These are phyloP conservation scores for Semaprochilodus insignis DNA, from an alignment of 2,797 vertebrate species.

Conservation along the genomic window DNA sequence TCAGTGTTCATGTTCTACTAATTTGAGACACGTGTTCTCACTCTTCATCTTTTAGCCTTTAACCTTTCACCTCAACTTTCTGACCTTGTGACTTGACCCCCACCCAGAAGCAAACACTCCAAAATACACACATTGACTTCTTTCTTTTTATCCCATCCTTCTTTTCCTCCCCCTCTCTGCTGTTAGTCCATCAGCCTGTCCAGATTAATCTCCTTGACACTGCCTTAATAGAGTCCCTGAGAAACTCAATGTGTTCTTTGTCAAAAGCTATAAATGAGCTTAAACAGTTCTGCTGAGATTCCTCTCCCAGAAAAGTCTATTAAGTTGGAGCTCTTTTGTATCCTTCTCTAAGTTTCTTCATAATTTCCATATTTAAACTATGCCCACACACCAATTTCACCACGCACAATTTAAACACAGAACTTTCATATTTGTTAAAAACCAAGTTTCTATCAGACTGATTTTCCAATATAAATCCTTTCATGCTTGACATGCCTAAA, in stretches of 20 bases:
- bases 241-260: constrained; percentile 3
- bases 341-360: background rate
- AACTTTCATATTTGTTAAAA: background rate
- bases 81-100: background rate
- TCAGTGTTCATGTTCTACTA: background rate
- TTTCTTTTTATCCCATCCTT: background rate
- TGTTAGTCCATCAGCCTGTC: constrained; percentile 2
- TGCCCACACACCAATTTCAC: background rate
- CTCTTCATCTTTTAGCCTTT: background rate
- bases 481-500: background rate
- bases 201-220: constrained; percentile 13
- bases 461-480: background rate
- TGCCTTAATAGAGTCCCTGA: background rate
- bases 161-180: background rate
- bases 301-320: background rate
- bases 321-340: background rate
- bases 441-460: background rate
- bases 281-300: background rate
- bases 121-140: background rate
- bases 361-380: background rate
- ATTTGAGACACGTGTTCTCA: constrained; percentile 7
- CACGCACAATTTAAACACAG: background rate
- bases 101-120: background rate
- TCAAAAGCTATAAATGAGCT: constrained; percentile 16
- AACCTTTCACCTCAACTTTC: background rate